These are phyloP conservation scores for Dendroctonus valens DNA, from an alignment of 1,140 invertebrate species.

Conservation along the genomic window DNA sequence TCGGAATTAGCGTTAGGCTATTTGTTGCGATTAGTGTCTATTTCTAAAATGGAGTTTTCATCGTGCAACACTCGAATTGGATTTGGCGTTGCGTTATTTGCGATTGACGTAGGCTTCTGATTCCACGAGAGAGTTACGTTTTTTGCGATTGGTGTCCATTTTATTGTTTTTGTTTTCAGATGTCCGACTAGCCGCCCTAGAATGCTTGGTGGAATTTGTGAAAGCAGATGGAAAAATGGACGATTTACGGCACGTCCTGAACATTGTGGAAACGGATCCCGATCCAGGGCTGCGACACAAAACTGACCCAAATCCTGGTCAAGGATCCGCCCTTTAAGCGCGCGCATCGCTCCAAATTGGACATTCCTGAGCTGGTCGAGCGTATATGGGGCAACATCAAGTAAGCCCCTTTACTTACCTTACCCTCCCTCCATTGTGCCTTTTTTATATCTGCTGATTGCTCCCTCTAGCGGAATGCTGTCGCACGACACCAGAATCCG, in stretches of 20 bases:
- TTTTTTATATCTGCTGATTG: no score
- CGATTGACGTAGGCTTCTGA: no score
- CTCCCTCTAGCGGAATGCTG: conserved; percentile 64
- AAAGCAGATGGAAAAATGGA: conserved; percentile 79
- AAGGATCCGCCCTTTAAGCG: conserved; percentile 83
- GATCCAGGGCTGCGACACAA: conserved; percentile 76
- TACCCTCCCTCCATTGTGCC: no score
- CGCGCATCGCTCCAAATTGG: conserved; percentile 68
- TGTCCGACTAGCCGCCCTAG: conserved; percentile 84
- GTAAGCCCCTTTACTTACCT: no score
- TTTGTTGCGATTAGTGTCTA: no score
- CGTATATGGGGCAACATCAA: conserved; percentile 81
- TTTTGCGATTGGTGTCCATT: no score
- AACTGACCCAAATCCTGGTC: conserved; percentile 72
- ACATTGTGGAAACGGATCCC: conserved; percentile 86
- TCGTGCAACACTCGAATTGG: no score
- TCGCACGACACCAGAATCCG: conserved; percentile 86
- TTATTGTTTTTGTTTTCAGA: conserved; percentile 55
- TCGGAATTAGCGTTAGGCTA: no score
- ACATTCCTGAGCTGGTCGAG: conserved; percentile 79
- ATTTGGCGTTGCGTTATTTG: no score
- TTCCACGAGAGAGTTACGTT: no score
- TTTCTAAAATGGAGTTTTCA: no score
- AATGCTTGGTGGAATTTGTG: conserved; percentile 89
- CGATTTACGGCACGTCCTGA: conserved; percentile 83